Evolutionary conservation across 2,888 invertebrate genomes (phyloP), one percentile per base, ranked within the genome.

Genomic region (Ferdinandea cuprea): DNA sequence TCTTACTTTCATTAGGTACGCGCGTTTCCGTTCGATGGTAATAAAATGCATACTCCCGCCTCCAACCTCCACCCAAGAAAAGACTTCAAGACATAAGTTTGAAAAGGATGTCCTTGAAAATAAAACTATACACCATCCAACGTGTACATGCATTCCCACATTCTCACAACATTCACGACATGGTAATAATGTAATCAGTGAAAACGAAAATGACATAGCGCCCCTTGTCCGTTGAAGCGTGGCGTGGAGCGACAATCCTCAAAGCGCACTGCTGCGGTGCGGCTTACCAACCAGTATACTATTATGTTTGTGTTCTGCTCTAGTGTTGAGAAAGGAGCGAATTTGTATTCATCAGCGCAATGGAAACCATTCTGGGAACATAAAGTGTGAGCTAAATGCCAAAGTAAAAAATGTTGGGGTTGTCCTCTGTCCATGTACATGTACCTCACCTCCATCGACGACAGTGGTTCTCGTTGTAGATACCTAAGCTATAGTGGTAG

Each of bases 101-200:
- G 83, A 83, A 78, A 73, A 83, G 83, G 83, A 83, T 83, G 83
- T 83, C 83, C 83, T 83, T 83, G 83, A 83, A 83, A 83, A 83
- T 78, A 78, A 83, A 78, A 83, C 83, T 13, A 78, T n/a, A 72
- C 52, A 11, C 25, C 19, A n/a, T 21, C 11, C 9, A 32, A 8
- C 44, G 28, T 19, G 17, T 30, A 17, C 50, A 25, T 58, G 44
- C 40, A 46, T 46, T 44, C 46, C 15, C 65, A 48, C 48, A 61
- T 72, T 72, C 61, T 28, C 54, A 37, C 52, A 61, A 63, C 69
- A 74, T 48, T 63, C 68, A 56, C 68, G 52, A 42, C 78, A 68
- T 72, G 37, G 78, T 68, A 83, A 83, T 73, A 83, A 83, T 83
- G 78, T 63, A 73, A 78, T 78, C 83, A 83, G 72, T 63, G 78